These are phyloP conservation scores for Chascanopsetta lugubris DNA, from an alignment of 2,113 vertebrate genomes.

Conservation along the genomic window DNA sequence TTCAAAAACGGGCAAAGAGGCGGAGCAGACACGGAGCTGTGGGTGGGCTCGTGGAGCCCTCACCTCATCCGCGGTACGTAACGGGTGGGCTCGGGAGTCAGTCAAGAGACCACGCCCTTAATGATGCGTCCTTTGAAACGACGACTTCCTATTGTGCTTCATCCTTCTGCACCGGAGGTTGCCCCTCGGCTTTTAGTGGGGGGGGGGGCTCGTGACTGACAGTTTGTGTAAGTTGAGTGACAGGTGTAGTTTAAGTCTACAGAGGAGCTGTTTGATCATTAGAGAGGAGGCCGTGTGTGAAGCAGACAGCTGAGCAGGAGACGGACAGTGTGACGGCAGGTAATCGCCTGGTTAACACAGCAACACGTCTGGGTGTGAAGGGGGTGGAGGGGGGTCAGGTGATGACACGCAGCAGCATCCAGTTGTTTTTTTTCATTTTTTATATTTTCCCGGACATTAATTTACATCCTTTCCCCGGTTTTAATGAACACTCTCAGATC, in stretches of 20 bases:
- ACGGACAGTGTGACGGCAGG: conserved; percentile 28
- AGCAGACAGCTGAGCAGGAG: conserved; percentile 53
- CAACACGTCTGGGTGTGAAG: conserved; percentile 2
- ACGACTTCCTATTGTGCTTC: no score
- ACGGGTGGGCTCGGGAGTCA: no score
- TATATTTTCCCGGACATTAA: conserved; percentile 32
- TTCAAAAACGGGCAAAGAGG: no score
- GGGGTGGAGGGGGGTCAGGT: conserved; percentile 18
- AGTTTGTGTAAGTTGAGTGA: conserved; percentile 63
- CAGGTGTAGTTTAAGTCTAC: conserved; percentile 67
- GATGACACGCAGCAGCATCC: conserved; percentile 27
- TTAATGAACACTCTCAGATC: conserved; percentile 55
- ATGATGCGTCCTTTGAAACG: no score
- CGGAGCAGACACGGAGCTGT: no score
- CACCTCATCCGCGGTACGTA: no score
- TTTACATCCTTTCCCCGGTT: conserved; percentile 55
- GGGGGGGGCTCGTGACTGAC: conserved; percentile 65
- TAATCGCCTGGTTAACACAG: conserved; percentile 32
- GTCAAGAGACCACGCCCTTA: no score
- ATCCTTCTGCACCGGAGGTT: no score
- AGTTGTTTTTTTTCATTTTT: conserved; percentile 41
- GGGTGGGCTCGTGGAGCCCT: no score
- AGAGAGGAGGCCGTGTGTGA: conserved; percentile 51
- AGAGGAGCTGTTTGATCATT: conserved; percentile 74
- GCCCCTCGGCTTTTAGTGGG: no score